Evolutionary conservation across 2,888 invertebrate species (phyloP).

Genomic region (Homarus gammarus): DNA sequence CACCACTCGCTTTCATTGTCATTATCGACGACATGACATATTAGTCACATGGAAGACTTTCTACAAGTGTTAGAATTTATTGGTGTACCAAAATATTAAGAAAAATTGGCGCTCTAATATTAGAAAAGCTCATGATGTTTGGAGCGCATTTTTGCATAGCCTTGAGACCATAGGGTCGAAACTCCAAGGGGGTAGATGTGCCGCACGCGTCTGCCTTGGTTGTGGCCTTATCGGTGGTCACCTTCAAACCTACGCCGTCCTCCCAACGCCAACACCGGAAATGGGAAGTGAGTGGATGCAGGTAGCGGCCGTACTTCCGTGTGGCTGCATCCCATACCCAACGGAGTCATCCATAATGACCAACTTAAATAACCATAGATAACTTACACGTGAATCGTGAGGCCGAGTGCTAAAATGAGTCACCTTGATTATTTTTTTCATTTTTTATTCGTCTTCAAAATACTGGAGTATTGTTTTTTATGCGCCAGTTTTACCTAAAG

Average conservation of each 20-base stretch:
- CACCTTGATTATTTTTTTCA: too few species aligned
- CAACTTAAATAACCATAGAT: too few species aligned
- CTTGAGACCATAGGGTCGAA: slow-evolving; percentile 56
- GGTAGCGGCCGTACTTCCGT: slow-evolving; percentile 57
- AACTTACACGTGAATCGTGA: too few species aligned
- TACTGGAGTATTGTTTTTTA: too few species aligned
- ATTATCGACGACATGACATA: slow-evolving; percentile 63
- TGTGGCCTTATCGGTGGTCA: slow-evolving; percentile 69
- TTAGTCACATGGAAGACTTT: slow-evolving; percentile 34
- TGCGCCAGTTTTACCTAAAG: too few species aligned
- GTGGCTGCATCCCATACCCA: slow-evolving; percentile 21
- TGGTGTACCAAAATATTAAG: too few species aligned
- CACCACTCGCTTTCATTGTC: slow-evolving; percentile 67
- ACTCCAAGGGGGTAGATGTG: slow-evolving; percentile 40
- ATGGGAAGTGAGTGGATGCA: slow-evolving; percentile 61
- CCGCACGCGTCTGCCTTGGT: slow-evolving; percentile 69
- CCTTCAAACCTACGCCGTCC: slow-evolving; percentile 69
- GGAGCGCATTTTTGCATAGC: slow-evolving; percentile 7
- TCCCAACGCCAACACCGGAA: slow-evolving; percentile 63
- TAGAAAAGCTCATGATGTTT: too few species aligned
- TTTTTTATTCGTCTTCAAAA: too few species aligned
- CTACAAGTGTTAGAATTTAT: too few species aligned
- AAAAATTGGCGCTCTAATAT: too few species aligned
- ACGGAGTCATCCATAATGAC: neutral
- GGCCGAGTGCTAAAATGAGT: too few species aligned